Evolutionary conservation across 2,113 vertebrate genomes (phyloP), one percentile per base, ranked within the genome.

Genomic region (Dolichotis patagonum): DNA sequence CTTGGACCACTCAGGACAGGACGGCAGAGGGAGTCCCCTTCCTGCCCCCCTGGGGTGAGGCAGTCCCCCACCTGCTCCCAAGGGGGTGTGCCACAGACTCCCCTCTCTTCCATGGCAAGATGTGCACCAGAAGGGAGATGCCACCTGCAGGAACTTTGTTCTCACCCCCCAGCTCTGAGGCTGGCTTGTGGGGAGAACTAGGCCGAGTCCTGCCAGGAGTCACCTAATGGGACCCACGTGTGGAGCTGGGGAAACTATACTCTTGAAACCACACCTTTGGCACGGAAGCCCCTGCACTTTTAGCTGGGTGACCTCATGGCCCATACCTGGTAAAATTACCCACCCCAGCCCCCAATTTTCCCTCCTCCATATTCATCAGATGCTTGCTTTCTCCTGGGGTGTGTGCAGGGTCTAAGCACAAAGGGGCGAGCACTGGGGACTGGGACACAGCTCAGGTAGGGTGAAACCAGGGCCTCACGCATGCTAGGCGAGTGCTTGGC

Each of bases 71-170:
- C 49, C 75, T 60, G 6, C n/a, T 91, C 35, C 56, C 16, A 24
- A 24, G 46, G 85, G 90, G 90, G 54, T 7, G 54, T 94, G 93
- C 56, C 56, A 83, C 88, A 94, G 43, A 32, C 73, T 58, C 91
- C 82, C 60, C 26, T 9, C 13, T 58, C 58, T 24, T 22, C 2
- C 1, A 2, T 26, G 8, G 56, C 77, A 65, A 52, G 32, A 17
- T 28, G 35, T 32, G 1, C n/a, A 54, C 41, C 10, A 30, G 60
- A 67, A 87, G 88, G 28, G 62, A 65, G 32, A 28, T 10, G 1
- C 16, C 24, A 58, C 14, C 16, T 19, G 67, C 14, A 11, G 32
- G 65, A 46, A 52, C 24, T 35, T 58, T 5, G 58, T 78, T 84
- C 58, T 63, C 43, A 80, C 63, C 30, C 80, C 80, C 71, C 14